phyloP scores from a whole-genome alignment of 2,797 vertebrate genomes.

The Phataginus tetradactyla region DNA sequence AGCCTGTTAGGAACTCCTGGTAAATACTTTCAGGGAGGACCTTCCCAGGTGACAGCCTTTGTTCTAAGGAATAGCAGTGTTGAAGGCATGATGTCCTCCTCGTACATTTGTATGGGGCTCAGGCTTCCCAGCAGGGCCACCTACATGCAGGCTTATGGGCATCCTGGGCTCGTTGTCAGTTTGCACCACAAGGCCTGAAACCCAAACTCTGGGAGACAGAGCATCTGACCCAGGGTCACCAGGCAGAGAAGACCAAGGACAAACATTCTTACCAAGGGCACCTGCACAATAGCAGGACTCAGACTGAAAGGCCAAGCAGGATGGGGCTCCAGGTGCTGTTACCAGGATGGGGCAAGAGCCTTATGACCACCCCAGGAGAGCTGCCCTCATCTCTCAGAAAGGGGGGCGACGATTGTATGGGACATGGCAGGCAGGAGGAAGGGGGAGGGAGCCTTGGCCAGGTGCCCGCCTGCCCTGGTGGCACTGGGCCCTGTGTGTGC shows the following conservation, averaged over 20 bases:
- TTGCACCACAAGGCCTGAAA: background rate
- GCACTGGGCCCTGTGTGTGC: background rate
- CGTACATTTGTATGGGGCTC: background rate
- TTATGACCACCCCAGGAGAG: background rate
- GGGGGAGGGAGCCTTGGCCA: background rate
- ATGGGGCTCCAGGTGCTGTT: background rate
- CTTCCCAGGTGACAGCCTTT: background rate
- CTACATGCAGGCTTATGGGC: no score
- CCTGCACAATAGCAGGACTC: background rate
- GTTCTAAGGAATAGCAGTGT: background rate
- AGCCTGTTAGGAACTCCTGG: background rate
- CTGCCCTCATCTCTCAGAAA: background rate
- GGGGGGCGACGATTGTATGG: accelerated
- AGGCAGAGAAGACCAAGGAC: background rate
- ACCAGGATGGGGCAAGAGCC: background rate
- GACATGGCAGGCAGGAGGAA: background rate
- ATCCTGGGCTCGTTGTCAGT: accelerated
- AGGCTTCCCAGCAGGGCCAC: background rate
- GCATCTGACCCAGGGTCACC: background rate
- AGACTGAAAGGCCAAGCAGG: background rate
- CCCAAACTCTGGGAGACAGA: background rate
- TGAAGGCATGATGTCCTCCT: background rate
- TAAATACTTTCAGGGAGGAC: background rate
- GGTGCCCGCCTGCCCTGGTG: background rate
- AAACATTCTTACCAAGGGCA: background rate